phyloP scores from a whole-genome alignment of 2,797 vertebrate species.

The Helostoma temminkii region DNA sequence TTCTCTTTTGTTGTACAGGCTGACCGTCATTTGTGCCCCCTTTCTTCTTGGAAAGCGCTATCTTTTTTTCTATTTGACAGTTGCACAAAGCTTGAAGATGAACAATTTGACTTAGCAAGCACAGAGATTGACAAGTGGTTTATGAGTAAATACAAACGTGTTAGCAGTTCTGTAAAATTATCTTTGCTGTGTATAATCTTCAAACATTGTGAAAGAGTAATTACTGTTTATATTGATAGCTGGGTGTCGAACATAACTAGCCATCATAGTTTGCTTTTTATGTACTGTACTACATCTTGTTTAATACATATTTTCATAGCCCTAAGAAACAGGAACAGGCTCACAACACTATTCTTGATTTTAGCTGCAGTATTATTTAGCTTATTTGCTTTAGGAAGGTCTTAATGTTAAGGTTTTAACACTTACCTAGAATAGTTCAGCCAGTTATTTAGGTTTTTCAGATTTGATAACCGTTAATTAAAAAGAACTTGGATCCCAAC shows the following conservation, averaged over 20 bases:
- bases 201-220: slow-evolving; percentile 48
- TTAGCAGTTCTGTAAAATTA: slow-evolving; percentile 39
- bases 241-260: slow-evolving; percentile 30
- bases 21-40: slow-evolving; percentile 41
- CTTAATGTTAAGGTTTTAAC: slow-evolving; percentile 26
- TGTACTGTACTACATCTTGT: slow-evolving; percentile 24
- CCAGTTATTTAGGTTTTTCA: slow-evolving; percentile 46
- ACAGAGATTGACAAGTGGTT: slow-evolving; percentile 53
- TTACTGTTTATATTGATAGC: slow-evolving; percentile 53
- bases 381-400: slow-evolving; percentile 20
- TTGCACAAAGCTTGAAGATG: slow-evolving; percentile 52
- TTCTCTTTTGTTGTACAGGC: slow-evolving; percentile 64
- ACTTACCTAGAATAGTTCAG: slow-evolving; percentile 35
- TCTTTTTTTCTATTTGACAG: slow-evolving; percentile 58
- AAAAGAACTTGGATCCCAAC: slow-evolving; percentile 46
- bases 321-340: slow-evolving; percentile 2
- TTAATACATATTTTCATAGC: slow-evolving; percentile 11
- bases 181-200: slow-evolving; percentile 40
- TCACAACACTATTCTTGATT: neutral
- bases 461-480: slow-evolving; percentile 51
- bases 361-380: neutral
- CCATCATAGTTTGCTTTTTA: slow-evolving; percentile 23
- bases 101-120: slow-evolving; percentile 42
- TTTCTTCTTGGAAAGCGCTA: slow-evolving; percentile 52
- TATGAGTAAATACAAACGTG: slow-evolving; percentile 46